Evolutionary conservation across 1,140 invertebrate species (phyloP), one percentile per base, ranked within the genome.

Genomic region (Armadillidium nasatum): DNA sequence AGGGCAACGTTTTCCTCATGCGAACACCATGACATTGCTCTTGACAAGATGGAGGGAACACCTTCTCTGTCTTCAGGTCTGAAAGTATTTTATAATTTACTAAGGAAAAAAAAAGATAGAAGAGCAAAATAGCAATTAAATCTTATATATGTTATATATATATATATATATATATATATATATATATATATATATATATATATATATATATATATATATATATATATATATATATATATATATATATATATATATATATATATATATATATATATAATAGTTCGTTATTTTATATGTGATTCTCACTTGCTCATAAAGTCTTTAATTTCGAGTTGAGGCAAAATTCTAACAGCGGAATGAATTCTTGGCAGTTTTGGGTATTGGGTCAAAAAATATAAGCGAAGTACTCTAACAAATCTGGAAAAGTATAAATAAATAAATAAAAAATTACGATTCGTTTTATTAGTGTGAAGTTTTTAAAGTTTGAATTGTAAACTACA

Each of bases 21-120:
- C 6, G 50, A 33, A 33, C 74, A 73, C 77, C 77, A 78, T n/a
- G 4, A 10, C 9, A 78, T 33, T 10, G 74, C 77, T 44, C 74
- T 50, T 46, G 75, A n/a, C n/a, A 78, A 68, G 50, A 78, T 19
- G 19, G 75, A 60, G 9, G 60, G 7, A 11, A 78, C 43, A 6
- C 46, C 66, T 71, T 76, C 45, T 19, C 22, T 33, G 22, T 44
- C 50, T 13, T 60, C 10, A 43, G 70, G 44, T 15, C 70, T 71
- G 23, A 22, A 71, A 71, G 33, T 1, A 6, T 33, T 33, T 33
- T 33, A 6, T 6, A 33, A 33, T 33, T 33, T 33, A 33, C 6
- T 33, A 33, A 33, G 33, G 6, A 33, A 6, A 33, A 33, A 33
- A 33, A 33, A 33, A 33, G 1, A 33, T 3, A 3, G 33, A 33